Base-by-base conservation (phyloP, 2,888 invertebrate species). In the Drosophila mimica region DNA sequence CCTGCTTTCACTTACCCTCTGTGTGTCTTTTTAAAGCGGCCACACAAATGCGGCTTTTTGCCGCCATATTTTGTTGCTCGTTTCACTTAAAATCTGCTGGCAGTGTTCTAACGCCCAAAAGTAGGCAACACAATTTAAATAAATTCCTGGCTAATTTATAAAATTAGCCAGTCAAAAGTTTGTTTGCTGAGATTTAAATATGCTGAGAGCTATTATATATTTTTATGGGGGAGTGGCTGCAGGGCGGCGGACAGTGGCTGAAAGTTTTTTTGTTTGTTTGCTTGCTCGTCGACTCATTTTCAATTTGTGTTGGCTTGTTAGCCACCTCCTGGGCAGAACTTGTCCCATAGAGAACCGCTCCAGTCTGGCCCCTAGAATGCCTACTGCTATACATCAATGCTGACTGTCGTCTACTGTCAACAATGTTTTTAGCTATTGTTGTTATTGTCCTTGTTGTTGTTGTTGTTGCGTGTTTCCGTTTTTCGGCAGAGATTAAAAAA, bases 261-360 rank as follows among this genome's bases (percentile, higher is more conserved):
- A 78, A 78, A 86, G 64, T 86, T 77, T 52, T 58, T 20, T 11
- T n/a, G 51, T 61, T 49, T 58, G 11, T 20, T 51, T 48, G 25
- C 20, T 15, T 25, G 46, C 15, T 52, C 65, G 57, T 30, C 56
- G 72, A 69, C 79, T 81, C 89, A 79, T 84, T 84, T 87, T 89
- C 79, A 83, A 76, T 84, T 84, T 84, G 89, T 86, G 81, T 64
- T 79, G 79, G 83, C 89, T 83, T 83, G 89, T 83, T 86, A 83
- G 87, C 73, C 81, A 66, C 87, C 83, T 87, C 87, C 83, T 86
- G 83, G 81, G 82, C 84, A 65, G 54, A 61, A 51, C 74, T 59
- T 64, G 54, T 25, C 46, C 46, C 46, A 15, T 8, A 15, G 46
- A 15, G 25, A 38, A 43, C 20, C 20, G 48, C 20, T 17, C 36